These are phyloP conservation scores for Pachyuromys duprasi DNA, from an alignment of 2,797 vertebrate genomes.

Conservation along the genomic window DNA sequence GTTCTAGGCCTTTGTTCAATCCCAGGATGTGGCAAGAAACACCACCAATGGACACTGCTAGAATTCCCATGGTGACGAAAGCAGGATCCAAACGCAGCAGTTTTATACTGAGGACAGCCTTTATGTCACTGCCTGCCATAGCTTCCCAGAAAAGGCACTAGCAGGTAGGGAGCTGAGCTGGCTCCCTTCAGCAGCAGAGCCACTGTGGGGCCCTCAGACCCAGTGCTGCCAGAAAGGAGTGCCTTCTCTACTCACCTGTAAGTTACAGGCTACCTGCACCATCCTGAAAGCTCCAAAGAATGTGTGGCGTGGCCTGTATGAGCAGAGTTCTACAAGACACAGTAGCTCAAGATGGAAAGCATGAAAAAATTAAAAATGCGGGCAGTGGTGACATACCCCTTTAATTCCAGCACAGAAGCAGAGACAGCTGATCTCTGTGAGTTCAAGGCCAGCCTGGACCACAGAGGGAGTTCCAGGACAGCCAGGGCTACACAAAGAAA, in stretches of 20 bases:
- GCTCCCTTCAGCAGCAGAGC: background rate
- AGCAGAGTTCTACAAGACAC: slow-evolving; percentile 21
- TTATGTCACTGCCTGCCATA: background rate
- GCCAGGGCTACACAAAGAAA: background rate
- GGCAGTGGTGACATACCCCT: background rate
- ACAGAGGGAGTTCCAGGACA: background rate
- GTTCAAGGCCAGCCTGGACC: background rate
- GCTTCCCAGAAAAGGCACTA: background rate
- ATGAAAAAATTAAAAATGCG: background rate
- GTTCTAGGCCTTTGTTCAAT: background rate
- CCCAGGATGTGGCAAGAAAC: background rate
- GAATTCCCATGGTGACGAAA: background rate
- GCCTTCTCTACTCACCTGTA: slow-evolving; percentile 22
- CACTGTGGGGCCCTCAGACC: background rate
- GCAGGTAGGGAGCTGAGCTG: background rate
- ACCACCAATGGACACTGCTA: background rate
- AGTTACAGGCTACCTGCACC: background rate
- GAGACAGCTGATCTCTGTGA: background rate
- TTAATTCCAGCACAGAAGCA: background rate
- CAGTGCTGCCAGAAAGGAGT: background rate
- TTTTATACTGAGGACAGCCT: background rate
- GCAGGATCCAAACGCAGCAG: background rate
- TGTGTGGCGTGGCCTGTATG: background rate
- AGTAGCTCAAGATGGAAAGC: slow-evolving; percentile 29
- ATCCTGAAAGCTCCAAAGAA: slow-evolving; percentile 43